Evolutionary conservation across 1,140 invertebrate genomes (phyloP).

Genomic region (Antheraea mylitta): DNA sequence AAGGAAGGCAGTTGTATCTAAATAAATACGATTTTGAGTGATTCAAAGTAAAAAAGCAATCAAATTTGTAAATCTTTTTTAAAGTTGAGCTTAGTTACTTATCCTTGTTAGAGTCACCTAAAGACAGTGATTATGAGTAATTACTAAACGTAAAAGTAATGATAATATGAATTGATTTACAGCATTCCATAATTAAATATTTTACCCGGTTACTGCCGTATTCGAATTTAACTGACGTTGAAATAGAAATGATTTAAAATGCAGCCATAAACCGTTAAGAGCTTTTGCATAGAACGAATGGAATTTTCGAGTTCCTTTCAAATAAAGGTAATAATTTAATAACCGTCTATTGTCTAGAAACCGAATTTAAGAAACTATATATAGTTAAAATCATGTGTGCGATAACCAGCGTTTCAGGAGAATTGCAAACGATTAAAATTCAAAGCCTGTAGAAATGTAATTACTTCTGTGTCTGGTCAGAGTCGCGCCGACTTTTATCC

Average conservation of each 20-base stretch:
- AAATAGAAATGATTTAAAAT: not conserved
- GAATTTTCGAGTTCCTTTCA: conserved; percentile 8
- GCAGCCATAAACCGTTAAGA: conserved; percentile 3
- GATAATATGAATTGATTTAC: no score
- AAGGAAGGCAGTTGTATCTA: conserved; percentile 11
- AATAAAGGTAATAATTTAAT: conserved; percentile 25
- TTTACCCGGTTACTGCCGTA: not conserved
- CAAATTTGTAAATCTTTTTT: not conserved
- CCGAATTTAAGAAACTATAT: conserved; percentile 26
- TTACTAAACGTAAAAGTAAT: no score
- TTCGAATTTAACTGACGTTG: not conserved
- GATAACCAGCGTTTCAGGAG: conserved; percentile 13
- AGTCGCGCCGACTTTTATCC: conserved; percentile 66
- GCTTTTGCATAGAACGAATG: conserved; percentile 7
- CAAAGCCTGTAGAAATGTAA: conserved; percentile 72
- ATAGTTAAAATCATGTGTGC: conserved; percentile 20
- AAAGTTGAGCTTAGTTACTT: no score
- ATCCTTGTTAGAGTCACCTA: no score
- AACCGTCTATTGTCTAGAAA: conserved; percentile 11
- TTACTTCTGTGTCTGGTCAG: conserved; percentile 66
- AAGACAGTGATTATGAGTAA: no score
- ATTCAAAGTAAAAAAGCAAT: not conserved
- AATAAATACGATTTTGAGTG: conserved; percentile 27
- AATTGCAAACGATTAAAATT: conserved; percentile 63
- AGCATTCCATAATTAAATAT: not conserved